Conservation (phyloP, 2,797 vertebrate species). For the Xerus rutilus region DNA sequence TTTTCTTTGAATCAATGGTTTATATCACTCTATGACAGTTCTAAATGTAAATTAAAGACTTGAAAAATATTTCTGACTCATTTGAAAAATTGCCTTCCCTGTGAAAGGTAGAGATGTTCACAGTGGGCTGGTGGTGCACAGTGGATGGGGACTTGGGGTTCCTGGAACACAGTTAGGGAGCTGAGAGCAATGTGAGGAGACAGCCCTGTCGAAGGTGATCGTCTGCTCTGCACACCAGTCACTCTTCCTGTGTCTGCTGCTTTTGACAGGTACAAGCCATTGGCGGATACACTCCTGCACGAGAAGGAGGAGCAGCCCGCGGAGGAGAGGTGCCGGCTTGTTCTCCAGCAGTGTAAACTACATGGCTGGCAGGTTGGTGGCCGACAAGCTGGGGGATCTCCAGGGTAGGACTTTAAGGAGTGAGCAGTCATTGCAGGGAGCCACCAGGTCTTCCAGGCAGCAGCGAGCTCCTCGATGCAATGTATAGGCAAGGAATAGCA, state of each 20-base stretch:
- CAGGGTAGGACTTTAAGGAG: slow-evolving; percentile 66
- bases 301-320: slow-evolving; percentile 90
- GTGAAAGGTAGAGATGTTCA: not conserved
- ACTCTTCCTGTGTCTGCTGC: not conserved
- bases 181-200: not conserved
- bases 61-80: not conserved
- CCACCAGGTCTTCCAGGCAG: slow-evolving; percentile 63
- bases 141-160: not conserved
- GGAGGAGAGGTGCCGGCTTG: slow-evolving; percentile 92
- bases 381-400: slow-evolving; percentile 73
- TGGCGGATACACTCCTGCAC: slow-evolving; percentile 89
- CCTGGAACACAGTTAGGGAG: rapidly evolving
- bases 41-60: not conserved
- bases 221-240: not conserved
- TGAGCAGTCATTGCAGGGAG: slow-evolving; percentile 74
- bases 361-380: slow-evolving; percentile 96
- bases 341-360: slow-evolving; percentile 94
- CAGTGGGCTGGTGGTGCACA: too few relatives aligned
- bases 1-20: not conserved
- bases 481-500: not conserved
- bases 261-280: slow-evolving; percentile 92
- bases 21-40: too few relatives aligned
- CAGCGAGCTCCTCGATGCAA: slow-evolving; percentile 34
- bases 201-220: not conserved
- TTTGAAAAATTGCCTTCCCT: not conserved